Base-by-base conservation (phyloP, 2,888 invertebrate genomes). In the Dynastes grantii region DNA sequence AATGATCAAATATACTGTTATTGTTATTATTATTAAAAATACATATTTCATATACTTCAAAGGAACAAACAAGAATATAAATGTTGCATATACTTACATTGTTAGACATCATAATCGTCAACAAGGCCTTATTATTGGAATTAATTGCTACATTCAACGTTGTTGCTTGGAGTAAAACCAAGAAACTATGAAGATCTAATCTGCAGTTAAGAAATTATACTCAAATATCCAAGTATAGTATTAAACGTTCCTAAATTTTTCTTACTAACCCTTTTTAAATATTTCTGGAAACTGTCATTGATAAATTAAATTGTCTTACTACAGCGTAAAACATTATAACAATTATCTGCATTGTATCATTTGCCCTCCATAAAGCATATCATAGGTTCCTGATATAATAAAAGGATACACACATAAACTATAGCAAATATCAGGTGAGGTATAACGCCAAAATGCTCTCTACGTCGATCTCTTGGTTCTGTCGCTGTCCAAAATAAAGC, bases 101-200 rank as follows among this genome's bases (percentile, higher is more conserved):
- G 88, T 99, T 99, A 8, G 99, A 98, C 95, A 99, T 98, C 97
- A 99, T 98, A 82, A 99, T 99, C 22, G 98, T 98, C 13, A 99
- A 92, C 32, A 99, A 92, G 70, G 98, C 97, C 88, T 99, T 98
- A 89, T 99, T 99, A 88, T 97, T 98, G 0, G 99, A 98, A 89
- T 99, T 99, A 84, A 99, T 98, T 11, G 99, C 99, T 76, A 99
- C 99, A 91, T 99, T 99, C 22, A 99, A 91, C 9, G 98, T 98
- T 58, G 99, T 98, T 32, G 98, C 98, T 94, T 99, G 97, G 86
- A 97, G 95, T 86, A 98, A 91, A 55, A 98, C 97, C 83, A 98
- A 89, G 82, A 96, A 92, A 85, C 97, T 95, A 88, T 98, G 98
- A 80, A 96, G 90, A 88, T 96, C 94, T 94, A 89, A 76, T 67